Percentiles rank a stretch among this genome's conserved stretches.
phyloP scores from a whole-genome alignment of 2,113 vertebrate species.

The Hemicordylus capensis region DNA sequence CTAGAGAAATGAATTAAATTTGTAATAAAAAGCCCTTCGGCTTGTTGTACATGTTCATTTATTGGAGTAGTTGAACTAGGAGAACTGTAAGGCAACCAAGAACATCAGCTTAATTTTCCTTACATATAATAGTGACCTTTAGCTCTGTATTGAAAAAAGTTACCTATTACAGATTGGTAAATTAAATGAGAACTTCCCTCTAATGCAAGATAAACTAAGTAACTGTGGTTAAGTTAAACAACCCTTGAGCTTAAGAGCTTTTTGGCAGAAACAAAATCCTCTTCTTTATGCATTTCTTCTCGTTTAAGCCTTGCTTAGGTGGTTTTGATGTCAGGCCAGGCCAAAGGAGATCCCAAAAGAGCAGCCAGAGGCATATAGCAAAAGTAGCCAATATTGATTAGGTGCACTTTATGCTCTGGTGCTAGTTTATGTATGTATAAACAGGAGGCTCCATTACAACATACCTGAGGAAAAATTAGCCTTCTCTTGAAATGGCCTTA shows the following conservation, averaged over 20 bases:
- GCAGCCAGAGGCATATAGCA: not conserved
- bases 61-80: conserved; percentile 91
- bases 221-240: conserved; percentile 76
- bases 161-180: conserved; percentile 82
- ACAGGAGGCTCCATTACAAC: not conserved
- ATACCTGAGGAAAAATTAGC: not conserved
- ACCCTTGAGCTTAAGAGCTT: conserved; percentile 71
- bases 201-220: conserved; percentile 85
- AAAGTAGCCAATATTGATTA: not conserved
- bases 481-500: not conserved
- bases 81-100: conserved; percentile 90
- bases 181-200: conserved; percentile 83
- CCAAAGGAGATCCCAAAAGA: not conserved
- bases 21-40: conserved; percentile 96
- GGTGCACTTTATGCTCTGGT: conserved; percentile 21
- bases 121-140: conserved; percentile 94
- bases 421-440: rapidly evolving
- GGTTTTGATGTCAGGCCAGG: conserved; percentile 41
- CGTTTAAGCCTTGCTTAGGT: conserved; percentile 58
- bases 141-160: conserved; percentile 86
- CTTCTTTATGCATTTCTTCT: conserved; percentile 55
- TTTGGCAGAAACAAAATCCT: conserved; percentile 67
- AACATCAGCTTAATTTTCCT: conserved; percentile 88
- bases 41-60: conserved; percentile 96
- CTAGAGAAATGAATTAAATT: conserved; percentile 99